A percentile compares a stretch with the other conserved stretches of the same genome.
These are phyloP conservation scores for Athalia rosae DNA, from an alignment of 2,888 invertebrate genomes.

Conservation along the genomic window DNA sequence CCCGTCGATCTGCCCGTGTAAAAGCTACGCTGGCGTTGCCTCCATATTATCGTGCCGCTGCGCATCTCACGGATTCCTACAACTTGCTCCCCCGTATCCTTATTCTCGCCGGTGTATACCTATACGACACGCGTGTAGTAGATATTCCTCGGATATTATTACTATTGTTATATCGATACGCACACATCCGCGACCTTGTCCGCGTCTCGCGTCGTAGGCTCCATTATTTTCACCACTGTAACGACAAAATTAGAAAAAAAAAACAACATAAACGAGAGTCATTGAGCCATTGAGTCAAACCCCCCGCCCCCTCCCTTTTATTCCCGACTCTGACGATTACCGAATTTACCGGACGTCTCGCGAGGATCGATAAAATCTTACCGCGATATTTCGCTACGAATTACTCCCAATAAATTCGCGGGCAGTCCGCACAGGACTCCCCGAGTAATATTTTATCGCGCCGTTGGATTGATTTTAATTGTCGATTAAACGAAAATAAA, in stretches of 20 bases:
- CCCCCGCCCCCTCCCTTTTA: no score
- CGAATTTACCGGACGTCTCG: no score
- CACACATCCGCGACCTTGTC: not conserved
- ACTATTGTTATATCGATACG: not conserved
- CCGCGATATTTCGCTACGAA: conserved; percentile 51
- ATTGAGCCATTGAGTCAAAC: no score
- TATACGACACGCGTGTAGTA: conserved; percentile 10
- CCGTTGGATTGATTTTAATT: conserved; percentile 5
- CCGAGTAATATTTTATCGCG: not conserved
- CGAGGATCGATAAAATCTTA: conserved; percentile 66
- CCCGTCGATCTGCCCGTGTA: conserved; percentile 43
- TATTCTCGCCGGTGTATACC: no score
- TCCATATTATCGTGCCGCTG: not conserved
- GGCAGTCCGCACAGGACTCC: conserved; percentile 54
- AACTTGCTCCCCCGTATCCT: conserved; percentile 5
- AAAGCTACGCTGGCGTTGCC: conserved; percentile 22
- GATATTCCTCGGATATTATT: not conserved
- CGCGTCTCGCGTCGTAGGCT: not conserved
- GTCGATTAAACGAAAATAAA: conserved; percentile 16
- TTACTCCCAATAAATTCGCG: no score
- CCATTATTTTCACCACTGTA: no score
- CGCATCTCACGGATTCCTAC: not conserved
- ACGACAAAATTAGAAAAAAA: no score
- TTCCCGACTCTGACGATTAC: not conserved
- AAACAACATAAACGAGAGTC: no score